A percentile compares a stretch with the other conserved stretches of the same genome.
Conservation (phyloP, 2,113 vertebrate genomes). For the Sinocyclocheilus anshuiensis region DNA sequence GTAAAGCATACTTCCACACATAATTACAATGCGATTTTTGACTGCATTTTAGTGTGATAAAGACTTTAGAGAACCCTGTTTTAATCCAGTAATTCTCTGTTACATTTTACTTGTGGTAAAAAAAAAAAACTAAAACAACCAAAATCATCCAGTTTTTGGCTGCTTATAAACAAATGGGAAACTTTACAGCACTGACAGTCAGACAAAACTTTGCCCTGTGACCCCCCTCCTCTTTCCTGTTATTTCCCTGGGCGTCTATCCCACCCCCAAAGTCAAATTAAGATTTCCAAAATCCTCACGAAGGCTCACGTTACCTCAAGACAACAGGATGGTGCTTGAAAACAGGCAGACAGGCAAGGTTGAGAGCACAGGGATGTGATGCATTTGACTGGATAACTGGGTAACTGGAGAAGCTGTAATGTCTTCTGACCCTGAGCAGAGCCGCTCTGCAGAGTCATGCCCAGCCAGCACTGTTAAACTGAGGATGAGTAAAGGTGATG, state of each 20-base stretch:
- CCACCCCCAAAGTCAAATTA: constrained; percentile 55
- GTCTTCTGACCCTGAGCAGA: background rate
- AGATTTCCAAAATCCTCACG: constrained; percentile 49
- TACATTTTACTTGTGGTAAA: no score
- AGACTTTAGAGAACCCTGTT: no score
- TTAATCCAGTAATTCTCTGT: no score
- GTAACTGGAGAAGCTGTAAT: constrained; percentile 23
- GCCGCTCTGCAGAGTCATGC: constrained; percentile 13
- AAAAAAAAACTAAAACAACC: no score
- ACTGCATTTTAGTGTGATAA: no score
- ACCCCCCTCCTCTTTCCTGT: constrained; percentile 30
- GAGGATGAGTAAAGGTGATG: no score
- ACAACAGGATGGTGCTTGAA: constrained; percentile 57
- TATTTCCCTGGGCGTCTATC: constrained; percentile 2
- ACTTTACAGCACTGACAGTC: constrained; percentile 1
- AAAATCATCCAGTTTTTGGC: background rate
- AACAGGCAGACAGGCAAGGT: constrained; percentile 35
- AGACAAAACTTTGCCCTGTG: constrained; percentile 36
- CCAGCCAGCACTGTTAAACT: background rate
- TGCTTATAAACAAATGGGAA: background rate
- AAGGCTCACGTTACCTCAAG: constrained; percentile 53
- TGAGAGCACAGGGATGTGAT: constrained; percentile 20
- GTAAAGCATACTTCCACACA: no score
- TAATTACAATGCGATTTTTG: no score
- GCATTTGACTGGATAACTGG: constrained; percentile 22